phyloP scores from a whole-genome alignment of 1,140 invertebrate genomes.

The Drosophila punjabiensis region DNA sequence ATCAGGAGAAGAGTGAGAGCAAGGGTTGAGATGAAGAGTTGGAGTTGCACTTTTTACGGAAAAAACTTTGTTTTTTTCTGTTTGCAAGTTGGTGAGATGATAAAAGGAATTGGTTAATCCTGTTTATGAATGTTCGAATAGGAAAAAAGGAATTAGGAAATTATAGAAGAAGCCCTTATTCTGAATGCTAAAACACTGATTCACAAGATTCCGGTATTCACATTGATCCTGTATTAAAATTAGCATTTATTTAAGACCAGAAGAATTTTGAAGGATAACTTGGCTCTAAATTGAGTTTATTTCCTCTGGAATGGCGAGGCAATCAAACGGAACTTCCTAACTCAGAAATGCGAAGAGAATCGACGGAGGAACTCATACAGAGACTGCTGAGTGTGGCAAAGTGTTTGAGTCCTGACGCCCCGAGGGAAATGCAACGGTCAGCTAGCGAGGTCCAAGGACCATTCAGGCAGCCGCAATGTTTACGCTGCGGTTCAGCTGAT shows the following conservation, averaged over 20 bases:
- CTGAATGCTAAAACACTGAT: background rate
- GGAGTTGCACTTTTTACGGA: slow-evolving; percentile 11
- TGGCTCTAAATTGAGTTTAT: background rate
- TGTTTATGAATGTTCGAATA: background rate
- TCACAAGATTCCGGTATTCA: too few species aligned
- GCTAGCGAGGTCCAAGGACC: slow-evolving; percentile 27
- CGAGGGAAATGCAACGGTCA: slow-evolving; percentile 59
- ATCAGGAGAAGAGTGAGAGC: slow-evolving; percentile 19
- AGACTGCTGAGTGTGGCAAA: slow-evolving; percentile 59
- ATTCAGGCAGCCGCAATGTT: slow-evolving; percentile 69
- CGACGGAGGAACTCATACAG: background rate
- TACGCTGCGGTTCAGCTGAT: slow-evolving; percentile 60
- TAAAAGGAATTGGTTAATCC: slow-evolving; percentile 62
- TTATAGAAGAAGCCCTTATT: too few species aligned
- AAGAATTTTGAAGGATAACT: background rate
- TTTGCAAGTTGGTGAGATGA: slow-evolving; percentile 7
- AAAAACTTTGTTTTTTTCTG: slow-evolving; percentile 12
- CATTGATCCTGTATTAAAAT: background rate
- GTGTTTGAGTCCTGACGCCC: slow-evolving; percentile 54
- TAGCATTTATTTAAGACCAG: background rate
- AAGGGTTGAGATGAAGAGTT: slow-evolving; percentile 43
- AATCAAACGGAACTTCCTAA: slow-evolving; percentile 8
- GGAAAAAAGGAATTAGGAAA: too few species aligned
- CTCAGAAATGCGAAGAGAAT: background rate
- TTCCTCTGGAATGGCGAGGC: background rate